Evolutionary conservation across 2,113 vertebrate genomes (phyloP), one percentile per base, ranked within the genome.

Genomic region (Corythoichthys haematopterus): DNA sequence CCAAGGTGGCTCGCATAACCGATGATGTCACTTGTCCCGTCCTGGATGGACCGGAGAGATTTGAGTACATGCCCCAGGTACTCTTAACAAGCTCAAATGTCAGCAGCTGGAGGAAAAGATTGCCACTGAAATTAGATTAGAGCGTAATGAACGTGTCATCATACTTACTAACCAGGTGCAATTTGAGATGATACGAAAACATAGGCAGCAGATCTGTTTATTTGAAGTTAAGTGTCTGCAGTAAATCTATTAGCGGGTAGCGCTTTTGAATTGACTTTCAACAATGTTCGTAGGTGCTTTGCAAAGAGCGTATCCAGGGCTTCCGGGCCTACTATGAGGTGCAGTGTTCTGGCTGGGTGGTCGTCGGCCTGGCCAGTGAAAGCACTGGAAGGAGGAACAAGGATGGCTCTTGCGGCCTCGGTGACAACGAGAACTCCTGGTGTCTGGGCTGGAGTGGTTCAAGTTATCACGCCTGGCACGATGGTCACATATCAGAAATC

Each of bases 401-500:
- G 0, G 71, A 86, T 0, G 90, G 88, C 6, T 35, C 71, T 35
- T 88, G 86, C 1, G 88, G 87, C 56, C 81, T 91, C 35, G 88
- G 89, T 15, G 87, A 91, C 72, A 91, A 89, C 4, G 83, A 88
- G 37, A 78, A 85, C 43, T 91, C 89, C 20, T 91, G 88, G 88
- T 76, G 74, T 47, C 16, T 91, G 0, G 86, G 86, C 40, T 90
- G 89, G 89, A 77, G 76, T 0, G 88, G 88, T 0, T 82, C 87
- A 48, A 68, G 68, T 59, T 91, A 90, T 65, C 53, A 81, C 0
- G 70, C 70, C 66, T 90, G 90, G 89, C 77, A 88, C 66, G 78
- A 90, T 0, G 76, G 82, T 36, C 3, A 56, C 1, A 68, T 10
- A 3, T 2, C n/a, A 1, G 77, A 77, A 48, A 78, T 88, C 38